A percentile compares a stretch with the other conserved stretches of the same genome.
Evolutionary conservation across 2,888 invertebrate genomes (phyloP).

Genomic region (Drosophila austrosaltans): DNA sequence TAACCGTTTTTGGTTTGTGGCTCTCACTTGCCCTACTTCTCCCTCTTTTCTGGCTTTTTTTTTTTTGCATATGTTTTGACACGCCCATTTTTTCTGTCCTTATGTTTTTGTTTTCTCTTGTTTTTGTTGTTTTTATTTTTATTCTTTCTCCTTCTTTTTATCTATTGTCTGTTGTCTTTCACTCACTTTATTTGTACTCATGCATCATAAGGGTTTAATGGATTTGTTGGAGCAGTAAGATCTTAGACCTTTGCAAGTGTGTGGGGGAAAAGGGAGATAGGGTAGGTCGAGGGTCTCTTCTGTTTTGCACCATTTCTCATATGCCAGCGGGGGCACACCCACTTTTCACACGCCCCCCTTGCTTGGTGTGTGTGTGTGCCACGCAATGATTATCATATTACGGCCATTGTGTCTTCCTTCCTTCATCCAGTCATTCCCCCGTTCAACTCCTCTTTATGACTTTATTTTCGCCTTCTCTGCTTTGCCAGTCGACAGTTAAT

Average conservation of each 20-base stretch:
- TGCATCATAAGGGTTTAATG: constrained; percentile 80
- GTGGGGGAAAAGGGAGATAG: background rate
- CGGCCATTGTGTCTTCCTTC: constrained; percentile 59
- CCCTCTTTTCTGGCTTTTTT: constrained; percentile 7
- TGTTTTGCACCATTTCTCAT: constrained; percentile 53
- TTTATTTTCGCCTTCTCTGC: constrained; percentile 69
- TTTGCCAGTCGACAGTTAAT: constrained; percentile 61
- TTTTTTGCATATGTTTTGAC: constrained; percentile 68
- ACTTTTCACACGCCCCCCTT: constrained; percentile 60
- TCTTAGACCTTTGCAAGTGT: constrained; percentile 20
- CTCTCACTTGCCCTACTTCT: constrained; percentile 29
- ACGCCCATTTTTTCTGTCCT: constrained; percentile 42
- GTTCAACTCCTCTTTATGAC: constrained; percentile 63
- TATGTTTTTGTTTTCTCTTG: constrained; percentile 43
- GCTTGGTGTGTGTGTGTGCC: constrained; percentile 25
- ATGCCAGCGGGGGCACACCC: constrained; percentile 39
- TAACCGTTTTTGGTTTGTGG: constrained; percentile 55
- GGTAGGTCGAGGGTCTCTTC: constrained; percentile 12
- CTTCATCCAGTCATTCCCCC: constrained; percentile 10
- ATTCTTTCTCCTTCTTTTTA: constrained; percentile 11
- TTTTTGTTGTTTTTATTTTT: background rate
- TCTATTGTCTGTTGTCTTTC: constrained; percentile 67
- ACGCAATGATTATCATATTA: constrained; percentile 79
- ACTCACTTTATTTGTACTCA: constrained; percentile 75
- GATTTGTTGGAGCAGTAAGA: constrained; percentile 63